phyloP scores from a whole-genome alignment of 2,113 vertebrate species.

The Hylia prasina region DNA sequence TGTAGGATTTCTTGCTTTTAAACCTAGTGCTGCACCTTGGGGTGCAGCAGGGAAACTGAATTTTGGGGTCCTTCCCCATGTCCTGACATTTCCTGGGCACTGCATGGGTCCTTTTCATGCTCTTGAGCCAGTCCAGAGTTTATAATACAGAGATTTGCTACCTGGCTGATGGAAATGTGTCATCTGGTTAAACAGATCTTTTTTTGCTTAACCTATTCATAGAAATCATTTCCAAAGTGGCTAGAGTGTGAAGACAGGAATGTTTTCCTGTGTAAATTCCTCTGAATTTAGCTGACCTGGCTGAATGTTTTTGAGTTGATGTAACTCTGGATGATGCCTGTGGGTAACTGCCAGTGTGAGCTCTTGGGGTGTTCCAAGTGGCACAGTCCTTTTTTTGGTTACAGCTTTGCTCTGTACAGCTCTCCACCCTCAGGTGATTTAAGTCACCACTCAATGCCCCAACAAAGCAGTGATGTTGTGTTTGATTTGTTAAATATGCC shows the following conservation, averaged over 20 bases:
- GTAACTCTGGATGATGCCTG: neutral
- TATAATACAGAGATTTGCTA: neutral
- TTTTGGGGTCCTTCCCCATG: neutral
- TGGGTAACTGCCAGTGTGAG: neutral
- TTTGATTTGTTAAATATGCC: neutral
- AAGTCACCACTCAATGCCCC: neutral
- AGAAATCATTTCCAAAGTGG: neutral
- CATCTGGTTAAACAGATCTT: neutral
- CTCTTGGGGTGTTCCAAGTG: neutral
- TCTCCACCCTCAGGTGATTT: neutral
- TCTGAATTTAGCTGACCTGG: neutral
- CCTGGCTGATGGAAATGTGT: neutral
- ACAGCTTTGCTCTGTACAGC: neutral
- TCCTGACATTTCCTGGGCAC: neutral
- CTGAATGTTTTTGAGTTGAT: neutral
- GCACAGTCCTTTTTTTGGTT: neutral
- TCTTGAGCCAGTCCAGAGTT: neutral
- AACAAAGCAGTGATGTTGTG: neutral
- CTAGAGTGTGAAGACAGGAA: neutral
- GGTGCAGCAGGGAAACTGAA: neutral
- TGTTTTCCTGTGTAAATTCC: neutral
- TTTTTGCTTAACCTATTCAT: neutral
- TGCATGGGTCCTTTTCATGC: no score
- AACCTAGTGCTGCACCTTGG: neutral
- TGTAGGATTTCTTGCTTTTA: neutral